phyloP scores from a whole-genome alignment of 2,888 invertebrate genomes.

The Microctonus aethiopoides region DNA sequence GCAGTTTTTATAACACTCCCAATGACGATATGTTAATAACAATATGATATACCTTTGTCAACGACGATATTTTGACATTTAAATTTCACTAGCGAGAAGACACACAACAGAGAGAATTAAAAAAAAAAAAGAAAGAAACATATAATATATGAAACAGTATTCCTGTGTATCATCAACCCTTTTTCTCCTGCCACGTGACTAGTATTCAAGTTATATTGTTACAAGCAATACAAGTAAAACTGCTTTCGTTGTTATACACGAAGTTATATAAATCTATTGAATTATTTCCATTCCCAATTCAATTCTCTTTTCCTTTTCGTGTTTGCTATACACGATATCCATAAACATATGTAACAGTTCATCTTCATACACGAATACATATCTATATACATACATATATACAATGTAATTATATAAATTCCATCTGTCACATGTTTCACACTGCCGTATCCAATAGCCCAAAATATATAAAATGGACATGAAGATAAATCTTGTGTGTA shows the following conservation, averaged over 20 bases:
- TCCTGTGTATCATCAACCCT: too few relatives aligned
- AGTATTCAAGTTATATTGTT: neutral
- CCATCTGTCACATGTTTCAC: neutral
- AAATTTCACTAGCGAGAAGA: slow-evolving; percentile 46
- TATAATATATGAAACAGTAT: too few relatives aligned
- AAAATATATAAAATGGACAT: neutral
- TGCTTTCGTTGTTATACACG: neutral
- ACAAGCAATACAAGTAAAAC: neutral
- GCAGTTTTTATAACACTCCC: slow-evolving; percentile 51
- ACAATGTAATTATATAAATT: too few relatives aligned
- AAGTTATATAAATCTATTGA: slow-evolving; percentile 1
- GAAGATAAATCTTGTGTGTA: slow-evolving; percentile 15
- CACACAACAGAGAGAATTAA: neutral
- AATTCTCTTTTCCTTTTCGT: neutral
- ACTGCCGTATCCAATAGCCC: neutral
- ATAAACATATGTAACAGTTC: neutral
- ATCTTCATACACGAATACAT: too few relatives aligned
- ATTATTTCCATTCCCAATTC: neutral
- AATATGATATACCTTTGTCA: slow-evolving; percentile 60
- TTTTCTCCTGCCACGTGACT: slow-evolving; percentile 27
- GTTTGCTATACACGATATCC: neutral
- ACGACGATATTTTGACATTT: slow-evolving; percentile 64
- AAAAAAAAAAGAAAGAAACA: neutral
- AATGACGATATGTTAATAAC: slow-evolving; percentile 62
- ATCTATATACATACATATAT: neutral